phyloP scores from a whole-genome alignment of 2,888 invertebrate species.

The Mesorhabditis sp. region DNA sequence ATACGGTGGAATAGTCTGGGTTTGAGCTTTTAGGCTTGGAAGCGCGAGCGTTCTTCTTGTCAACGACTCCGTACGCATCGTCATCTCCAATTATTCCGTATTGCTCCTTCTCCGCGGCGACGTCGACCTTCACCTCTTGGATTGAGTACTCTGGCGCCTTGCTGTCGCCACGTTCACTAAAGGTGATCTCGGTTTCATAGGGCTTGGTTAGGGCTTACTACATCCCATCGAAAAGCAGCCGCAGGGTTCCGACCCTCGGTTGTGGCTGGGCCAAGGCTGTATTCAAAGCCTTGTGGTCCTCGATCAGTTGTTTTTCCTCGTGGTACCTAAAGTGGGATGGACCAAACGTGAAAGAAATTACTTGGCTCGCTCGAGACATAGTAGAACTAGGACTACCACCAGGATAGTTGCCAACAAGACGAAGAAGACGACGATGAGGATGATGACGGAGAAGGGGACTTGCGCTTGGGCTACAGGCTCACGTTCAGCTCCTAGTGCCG shows the following conservation, averaged over 20 bases:
- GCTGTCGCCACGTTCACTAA: not conserved
- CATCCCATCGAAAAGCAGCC: not conserved
- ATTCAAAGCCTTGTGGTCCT: not conserved
- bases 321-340: not conserved
- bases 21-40: not conserved
- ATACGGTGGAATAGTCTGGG: not conserved
- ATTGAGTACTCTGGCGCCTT: not conserved
- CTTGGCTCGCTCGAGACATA: not conserved
- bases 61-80: not conserved
- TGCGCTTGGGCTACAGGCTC: not conserved
- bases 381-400: not conserved
- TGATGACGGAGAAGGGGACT: not conserved
- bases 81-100: too few species aligned
- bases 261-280: not conserved
- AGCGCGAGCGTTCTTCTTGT: not conserved
- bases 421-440: not conserved
- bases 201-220: not conserved
- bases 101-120: not conserved
- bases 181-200: not conserved
- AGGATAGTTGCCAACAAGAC: not conserved
- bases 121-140: constrained; percentile 4
- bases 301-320: not conserved
- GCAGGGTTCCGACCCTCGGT: not conserved
- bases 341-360: not conserved
- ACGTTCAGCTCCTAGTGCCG: not conserved